Evolutionary conservation across 2,797 vertebrate genomes (phyloP), one percentile per base, ranked within the genome.

Genomic region (Anas capensis): DNA sequence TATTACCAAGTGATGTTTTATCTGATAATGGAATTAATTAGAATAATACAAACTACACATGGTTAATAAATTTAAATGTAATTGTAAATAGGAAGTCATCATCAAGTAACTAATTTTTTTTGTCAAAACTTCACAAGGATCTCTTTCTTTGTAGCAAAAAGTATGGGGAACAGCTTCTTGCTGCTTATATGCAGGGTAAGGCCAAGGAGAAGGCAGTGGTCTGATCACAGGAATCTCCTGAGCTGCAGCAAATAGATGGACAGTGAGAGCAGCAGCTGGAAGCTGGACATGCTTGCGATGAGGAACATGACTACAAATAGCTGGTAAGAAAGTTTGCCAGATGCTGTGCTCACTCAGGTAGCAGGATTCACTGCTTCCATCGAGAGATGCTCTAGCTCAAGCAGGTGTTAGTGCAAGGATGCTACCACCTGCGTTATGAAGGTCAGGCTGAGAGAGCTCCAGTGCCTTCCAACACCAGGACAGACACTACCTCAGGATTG

Each of bases 151-250:
- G 44, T 9, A 57, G 20, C 2, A 6, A 69, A 46, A 57, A 61
- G 4, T 0, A 0, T 10, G 14, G 13, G 20, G 24, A 88, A 24
- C 2, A 7, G 5, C 13, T 42, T 36, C 13, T 56, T 62, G 5
- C 49, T 44, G 4, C 27, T 73, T 49, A 21, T 14, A 9, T 5
- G 34, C 36, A 61, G 23, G 15, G 29, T 2, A 38, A 15, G 6
- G 33, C 12, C 8, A 44, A 20, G 6, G 48, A 36, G 33, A 73
- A 12, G 10, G 14, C 13, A 0, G 4, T 4, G 27, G 10, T 27
- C 31, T 75, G 79, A 78, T 46, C 5, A 2, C 3, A 36, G 61
- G 27, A 82, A 31, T 40, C 19, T 75, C 69, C 21, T 14, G 26
- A 71, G 61, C 34, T 61, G 26, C 71, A 79, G 33, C 21, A 79